Conservation (phyloP, 2,113 vertebrate species). For the Serilophus lunatus region DNA sequence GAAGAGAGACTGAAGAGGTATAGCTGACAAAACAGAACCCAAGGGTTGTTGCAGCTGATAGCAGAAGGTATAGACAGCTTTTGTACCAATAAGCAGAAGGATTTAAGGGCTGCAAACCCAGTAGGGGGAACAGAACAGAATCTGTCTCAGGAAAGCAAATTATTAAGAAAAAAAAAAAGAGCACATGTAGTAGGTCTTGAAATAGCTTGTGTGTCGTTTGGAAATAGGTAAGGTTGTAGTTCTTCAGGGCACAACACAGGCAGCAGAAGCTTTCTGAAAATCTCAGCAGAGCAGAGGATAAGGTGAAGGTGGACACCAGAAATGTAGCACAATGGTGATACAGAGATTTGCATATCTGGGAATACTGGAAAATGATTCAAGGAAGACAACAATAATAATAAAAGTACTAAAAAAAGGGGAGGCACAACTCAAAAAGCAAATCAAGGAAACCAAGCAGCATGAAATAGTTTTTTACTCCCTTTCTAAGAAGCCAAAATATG, state of each 20-base stretch:
- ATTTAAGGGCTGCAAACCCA: background rate
- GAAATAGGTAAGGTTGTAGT: background rate
- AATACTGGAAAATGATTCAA: background rate
- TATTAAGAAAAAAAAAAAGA: background rate
- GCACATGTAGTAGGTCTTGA: too few species aligned
- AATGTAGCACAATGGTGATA: accelerated
- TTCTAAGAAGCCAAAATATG: background rate
- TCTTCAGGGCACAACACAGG: background rate
- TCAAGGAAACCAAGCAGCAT: background rate
- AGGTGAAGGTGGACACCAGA: background rate
- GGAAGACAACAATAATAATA: background rate
- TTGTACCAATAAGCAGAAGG: background rate
- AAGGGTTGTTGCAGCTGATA: background rate
- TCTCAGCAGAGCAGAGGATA: background rate
- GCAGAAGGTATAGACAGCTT: background rate
- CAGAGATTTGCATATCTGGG: background rate
- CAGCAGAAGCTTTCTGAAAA: background rate
- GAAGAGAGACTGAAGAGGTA: background rate
- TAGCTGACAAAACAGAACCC: background rate
- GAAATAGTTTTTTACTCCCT: slow-evolving; percentile 14
- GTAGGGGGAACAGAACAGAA: background rate
- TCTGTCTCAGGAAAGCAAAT: background rate
- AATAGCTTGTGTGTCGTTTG: background rate
- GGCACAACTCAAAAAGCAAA: background rate
- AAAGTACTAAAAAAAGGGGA: background rate